Percentiles rank a stretch among this genome's conserved stretches.
phyloP scores from a whole-genome alignment of 2,113 vertebrate species.

The Grammomys surdaster region DNA sequence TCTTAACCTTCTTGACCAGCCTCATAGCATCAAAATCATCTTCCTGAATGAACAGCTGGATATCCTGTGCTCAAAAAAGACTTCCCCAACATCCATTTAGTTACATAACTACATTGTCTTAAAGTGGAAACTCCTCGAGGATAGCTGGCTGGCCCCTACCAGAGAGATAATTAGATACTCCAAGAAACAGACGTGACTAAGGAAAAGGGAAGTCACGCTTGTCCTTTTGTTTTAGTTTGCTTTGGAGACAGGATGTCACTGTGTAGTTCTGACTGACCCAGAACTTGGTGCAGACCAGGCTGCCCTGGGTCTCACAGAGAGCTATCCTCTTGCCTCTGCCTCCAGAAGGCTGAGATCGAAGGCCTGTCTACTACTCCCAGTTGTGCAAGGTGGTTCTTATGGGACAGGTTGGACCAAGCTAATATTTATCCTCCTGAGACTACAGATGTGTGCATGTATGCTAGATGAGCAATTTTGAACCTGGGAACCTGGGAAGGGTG shows the following conservation, averaged over 20 bases:
- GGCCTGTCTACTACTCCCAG: neutral
- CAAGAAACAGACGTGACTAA: conserved; percentile 12
- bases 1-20: neutral
- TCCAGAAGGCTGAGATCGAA: neutral
- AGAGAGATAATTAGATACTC: conserved; percentile 24
- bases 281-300: neutral
- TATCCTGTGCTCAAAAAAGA: neutral
- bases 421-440: neutral
- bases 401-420: neutral
- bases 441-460: neutral
- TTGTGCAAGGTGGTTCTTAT: neutral
- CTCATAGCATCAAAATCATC: neutral
- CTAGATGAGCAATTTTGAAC: neutral
- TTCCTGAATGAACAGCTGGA: neutral
- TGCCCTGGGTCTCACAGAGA: neutral
- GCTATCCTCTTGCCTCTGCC: neutral
- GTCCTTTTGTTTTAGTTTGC: neutral
- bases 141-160: neutral
- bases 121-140: conserved; percentile 39
- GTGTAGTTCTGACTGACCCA: neutral
- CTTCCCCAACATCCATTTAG: neutral
- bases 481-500: neutral
- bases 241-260: neutral
- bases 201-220: neutral
- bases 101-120: neutral